phyloP scores from a whole-genome alignment of 2,113 vertebrate genomes.

The Anhinga anhinga region DNA sequence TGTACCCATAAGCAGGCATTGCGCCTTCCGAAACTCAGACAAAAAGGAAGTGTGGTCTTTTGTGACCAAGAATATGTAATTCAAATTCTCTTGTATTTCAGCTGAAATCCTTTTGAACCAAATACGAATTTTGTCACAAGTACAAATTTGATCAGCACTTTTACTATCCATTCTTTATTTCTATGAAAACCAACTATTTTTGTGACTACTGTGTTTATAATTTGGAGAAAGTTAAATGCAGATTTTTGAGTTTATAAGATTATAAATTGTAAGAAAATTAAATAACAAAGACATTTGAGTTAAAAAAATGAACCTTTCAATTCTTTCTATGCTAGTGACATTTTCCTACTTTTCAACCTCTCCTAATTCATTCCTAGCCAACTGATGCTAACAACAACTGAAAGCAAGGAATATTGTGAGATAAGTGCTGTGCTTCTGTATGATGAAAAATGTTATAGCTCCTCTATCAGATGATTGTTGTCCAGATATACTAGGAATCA shows the following conservation, averaged over 20 bases:
- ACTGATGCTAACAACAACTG: background rate
- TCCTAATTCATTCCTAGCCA: background rate
- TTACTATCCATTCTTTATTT: background rate
- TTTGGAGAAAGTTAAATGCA: background rate
- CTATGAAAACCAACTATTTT: background rate
- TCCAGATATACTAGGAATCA: background rate
- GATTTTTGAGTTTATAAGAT: background rate
- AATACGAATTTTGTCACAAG: background rate
- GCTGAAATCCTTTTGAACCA: background rate
- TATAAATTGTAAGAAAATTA: background rate
- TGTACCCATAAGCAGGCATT: background rate
- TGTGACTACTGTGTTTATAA: background rate
- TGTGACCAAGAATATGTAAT: background rate
- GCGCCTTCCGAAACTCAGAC: background rate
- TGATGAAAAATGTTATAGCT: background rate
- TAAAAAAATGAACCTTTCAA: background rate
- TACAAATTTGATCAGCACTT: background rate
- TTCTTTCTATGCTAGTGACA: background rate
- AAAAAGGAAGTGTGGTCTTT: background rate
- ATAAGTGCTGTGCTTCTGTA: background rate
- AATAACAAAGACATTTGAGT: background rate
- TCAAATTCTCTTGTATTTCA: background rate
- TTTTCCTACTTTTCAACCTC: background rate
- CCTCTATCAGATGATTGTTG: background rate
- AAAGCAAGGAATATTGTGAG: background rate